Percentiles rank a stretch among this genome's conserved stretches.
phyloP scores from a whole-genome alignment of 2,113 vertebrate species.

The Siphamia tubifer region DNA sequence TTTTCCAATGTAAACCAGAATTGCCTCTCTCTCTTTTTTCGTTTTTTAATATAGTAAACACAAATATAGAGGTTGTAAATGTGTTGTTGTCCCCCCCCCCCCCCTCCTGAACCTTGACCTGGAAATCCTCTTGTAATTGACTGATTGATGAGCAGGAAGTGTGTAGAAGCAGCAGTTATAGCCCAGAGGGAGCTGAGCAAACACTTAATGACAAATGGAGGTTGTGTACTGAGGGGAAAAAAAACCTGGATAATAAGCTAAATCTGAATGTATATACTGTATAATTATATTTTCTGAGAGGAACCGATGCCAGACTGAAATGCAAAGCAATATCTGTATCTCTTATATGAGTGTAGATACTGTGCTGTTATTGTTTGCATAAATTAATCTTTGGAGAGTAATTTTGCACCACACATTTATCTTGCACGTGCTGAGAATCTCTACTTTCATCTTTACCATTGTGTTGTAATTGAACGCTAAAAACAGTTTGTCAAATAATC shows the following conservation, averaged over 20 bases:
- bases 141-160: constrained; percentile 70
- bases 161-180: constrained; percentile 28
- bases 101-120: constrained; percentile 44
- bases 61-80: neutral
- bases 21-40: no score
- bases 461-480: constrained; percentile 22
- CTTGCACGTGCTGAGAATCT: neutral
- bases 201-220: constrained; percentile 42
- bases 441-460: constrained; percentile 29
- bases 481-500: constrained; percentile 24
- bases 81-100: neutral
- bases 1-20: constrained; percentile 22
- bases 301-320: no score
- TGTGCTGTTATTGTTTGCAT: neutral
- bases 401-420: constrained; percentile 1
- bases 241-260: constrained; percentile 13
- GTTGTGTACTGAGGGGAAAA: neutral
- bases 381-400: neutral
- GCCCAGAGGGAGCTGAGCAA: constrained; percentile 30
- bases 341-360: neutral
- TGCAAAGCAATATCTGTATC: neutral
- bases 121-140: constrained; percentile 57
- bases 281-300: constrained; percentile 10
- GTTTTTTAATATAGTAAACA: constrained; percentile 14
- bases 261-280: constrained; percentile 3